These are phyloP conservation scores for Parnassius orleans DNA, from an alignment of 2,888 invertebrate species.

Conservation along the genomic window DNA sequence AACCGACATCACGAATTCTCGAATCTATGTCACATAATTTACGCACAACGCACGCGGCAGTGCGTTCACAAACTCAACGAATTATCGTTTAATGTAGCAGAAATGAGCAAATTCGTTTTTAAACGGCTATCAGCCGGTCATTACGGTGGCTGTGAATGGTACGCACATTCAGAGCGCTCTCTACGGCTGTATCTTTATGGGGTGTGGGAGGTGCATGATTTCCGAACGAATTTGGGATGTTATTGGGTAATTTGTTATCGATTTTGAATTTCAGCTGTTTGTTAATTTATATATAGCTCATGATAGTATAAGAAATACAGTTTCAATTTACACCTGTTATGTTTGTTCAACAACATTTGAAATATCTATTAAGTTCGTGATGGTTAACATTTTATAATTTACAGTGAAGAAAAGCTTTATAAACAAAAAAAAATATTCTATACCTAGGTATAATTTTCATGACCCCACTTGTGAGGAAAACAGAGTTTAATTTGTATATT, in stretches of 20 bases:
- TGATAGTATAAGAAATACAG: too few species aligned
- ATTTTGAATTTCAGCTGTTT: not conserved
- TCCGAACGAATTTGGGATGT: constrained; percentile 24
- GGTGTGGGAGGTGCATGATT: constrained; percentile 3
- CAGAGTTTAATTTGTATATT: too few species aligned
- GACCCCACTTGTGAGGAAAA: too few species aligned
- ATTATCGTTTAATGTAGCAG: constrained; percentile 78
- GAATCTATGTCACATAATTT: constrained; percentile 4
- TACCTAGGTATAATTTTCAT: too few species aligned
- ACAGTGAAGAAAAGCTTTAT: too few species aligned
- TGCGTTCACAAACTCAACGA: constrained; percentile 31
- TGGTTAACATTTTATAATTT: too few species aligned
- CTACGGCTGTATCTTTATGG: constrained; percentile 26
- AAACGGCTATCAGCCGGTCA: constrained; percentile 81
- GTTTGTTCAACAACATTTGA: too few species aligned
- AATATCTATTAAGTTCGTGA: too few species aligned
- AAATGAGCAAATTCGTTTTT: constrained; percentile 83
- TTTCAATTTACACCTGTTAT: too few species aligned
- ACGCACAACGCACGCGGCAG: constrained; percentile 15
- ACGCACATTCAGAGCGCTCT: constrained; percentile 37
- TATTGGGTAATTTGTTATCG: constrained; percentile 9
- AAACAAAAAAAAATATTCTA: too few species aligned
- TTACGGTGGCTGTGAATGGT: constrained; percentile 69
- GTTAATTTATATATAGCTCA: too few species aligned
- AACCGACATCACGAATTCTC: constrained; percentile 4